These are phyloP conservation scores for Callinectes sapidus DNA, from an alignment of 2,888 invertebrate species.

Conservation along the genomic window DNA sequence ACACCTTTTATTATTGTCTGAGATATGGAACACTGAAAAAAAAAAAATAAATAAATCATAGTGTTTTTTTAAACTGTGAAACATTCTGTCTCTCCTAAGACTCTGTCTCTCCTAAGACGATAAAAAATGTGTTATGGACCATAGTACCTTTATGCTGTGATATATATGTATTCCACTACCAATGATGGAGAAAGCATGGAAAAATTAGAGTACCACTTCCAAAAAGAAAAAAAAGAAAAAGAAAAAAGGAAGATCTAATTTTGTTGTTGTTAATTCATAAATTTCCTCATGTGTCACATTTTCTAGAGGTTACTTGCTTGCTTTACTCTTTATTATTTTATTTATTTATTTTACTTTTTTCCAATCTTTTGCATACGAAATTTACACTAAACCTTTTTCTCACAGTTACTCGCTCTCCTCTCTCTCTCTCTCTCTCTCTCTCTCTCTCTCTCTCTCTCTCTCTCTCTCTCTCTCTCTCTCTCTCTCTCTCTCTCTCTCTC, in stretches of 20 bases:
- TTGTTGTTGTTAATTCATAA: not conserved
- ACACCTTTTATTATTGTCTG: too few species aligned
- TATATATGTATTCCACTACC: too few species aligned
- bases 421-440: constrained; percentile 1
- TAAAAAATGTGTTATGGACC: too few species aligned
- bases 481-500: constrained; percentile 1
- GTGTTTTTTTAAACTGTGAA: too few species aligned
- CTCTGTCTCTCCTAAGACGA: too few species aligned
- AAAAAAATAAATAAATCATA: too few species aligned
- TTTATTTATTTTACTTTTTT: not conserved
- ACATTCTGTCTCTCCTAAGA: too few species aligned
- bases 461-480: constrained; percentile 1
- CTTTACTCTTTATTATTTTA: not conserved
- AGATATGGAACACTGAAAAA: too few species aligned
- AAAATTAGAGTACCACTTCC: too few species aligned
- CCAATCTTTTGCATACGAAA: not conserved
- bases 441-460: constrained; percentile 1
- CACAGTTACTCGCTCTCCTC: not conserved
- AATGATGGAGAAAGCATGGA: too few species aligned
- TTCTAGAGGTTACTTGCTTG: not conserved
- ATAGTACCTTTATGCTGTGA: too few species aligned
- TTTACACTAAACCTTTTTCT: not conserved
- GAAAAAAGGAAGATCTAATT: not conserved
- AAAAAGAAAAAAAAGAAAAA: too few species aligned
- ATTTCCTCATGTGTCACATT: not conserved